Evolutionary conservation across 30 jellyfish, hydroid and myxozoan species (phyloP), one percentile per base, ranked within the genome.

Genomic region (Turritopsis rubra): DNA sequence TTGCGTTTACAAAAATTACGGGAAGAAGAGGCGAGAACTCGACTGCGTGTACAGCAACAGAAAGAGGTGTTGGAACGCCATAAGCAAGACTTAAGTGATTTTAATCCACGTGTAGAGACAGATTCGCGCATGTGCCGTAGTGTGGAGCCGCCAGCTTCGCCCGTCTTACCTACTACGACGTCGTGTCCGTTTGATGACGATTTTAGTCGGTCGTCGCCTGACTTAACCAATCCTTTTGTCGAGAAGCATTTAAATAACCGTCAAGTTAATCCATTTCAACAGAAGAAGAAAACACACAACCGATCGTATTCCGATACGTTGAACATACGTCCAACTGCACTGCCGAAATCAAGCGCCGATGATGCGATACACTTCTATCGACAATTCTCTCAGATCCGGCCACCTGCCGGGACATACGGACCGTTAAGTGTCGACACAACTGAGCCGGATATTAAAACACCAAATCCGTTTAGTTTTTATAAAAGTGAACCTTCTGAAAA

Each of bases 281-380:
- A 89, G 30, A 79, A 74, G 72, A 68, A 54, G 26, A 81, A 88
- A 31, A 88, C 94, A 25, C 98, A 92, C 71, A 80, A 71, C 83
- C 93, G 98, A 20, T 92, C 98, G 1, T 86, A 95, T 8, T 88
- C 97, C 54, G 98, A 92, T 68, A 92, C 96, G 16, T 86, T 92
- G 73, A 52, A 95, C 8, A 90, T 41, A 41, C 60, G 60, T 41
- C 60, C 72, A 28, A 13, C 60, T 41, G 9, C 60, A 13, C 5
- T 41, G 5, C 60, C 60, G 60, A 41, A 41, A 41, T 41, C 60
- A 41, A 41, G 5, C 60, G 13, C 60, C 60, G 60, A 41, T 13
- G 60, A 68, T 16, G 5, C 31, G 28, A 68, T 68, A 27, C 31
- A 27, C 16, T n/a, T n/a, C n/a, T 16, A 16, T 27, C 28, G 30